phyloP scores from a whole-genome alignment of 2,113 vertebrate species.

The Lathamus discolor region DNA sequence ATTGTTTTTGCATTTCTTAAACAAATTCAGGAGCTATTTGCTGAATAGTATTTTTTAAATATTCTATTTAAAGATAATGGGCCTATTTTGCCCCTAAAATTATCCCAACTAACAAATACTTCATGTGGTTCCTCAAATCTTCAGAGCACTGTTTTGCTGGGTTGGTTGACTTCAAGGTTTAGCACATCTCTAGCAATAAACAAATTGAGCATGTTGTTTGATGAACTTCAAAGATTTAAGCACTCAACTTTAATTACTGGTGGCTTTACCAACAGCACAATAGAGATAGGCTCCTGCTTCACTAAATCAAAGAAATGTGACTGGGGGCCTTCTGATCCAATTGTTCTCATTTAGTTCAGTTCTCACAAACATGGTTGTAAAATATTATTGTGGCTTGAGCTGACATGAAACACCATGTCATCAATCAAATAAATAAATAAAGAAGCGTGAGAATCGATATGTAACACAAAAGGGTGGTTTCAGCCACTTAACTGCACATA shows the following conservation, averaged over 20 bases:
- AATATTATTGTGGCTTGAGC: conserved; percentile 67
- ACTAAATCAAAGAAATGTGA: conserved; percentile 77
- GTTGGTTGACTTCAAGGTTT: neutral
- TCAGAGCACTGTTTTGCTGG: neutral
- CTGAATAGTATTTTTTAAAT: neutral
- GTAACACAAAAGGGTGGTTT: conserved; percentile 24
- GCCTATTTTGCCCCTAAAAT: neutral
- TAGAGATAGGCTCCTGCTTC: conserved; percentile 65
- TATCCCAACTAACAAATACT: neutral
- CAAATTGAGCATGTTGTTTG: conserved; percentile 83
- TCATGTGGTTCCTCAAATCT: neutral
- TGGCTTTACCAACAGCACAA: conserved; percentile 79
- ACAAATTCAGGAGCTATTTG: neutral
- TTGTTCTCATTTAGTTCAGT: conserved; percentile 78
- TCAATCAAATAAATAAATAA: conserved; percentile 66
- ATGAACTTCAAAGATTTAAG: conserved; percentile 86
- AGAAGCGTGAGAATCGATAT: conserved; percentile 65
- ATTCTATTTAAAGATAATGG: neutral
- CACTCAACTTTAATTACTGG: conserved; percentile 86
- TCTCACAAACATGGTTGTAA: conserved; percentile 67
- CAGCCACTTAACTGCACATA: conserved; percentile 23
- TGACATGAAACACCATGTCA: conserved; percentile 58
- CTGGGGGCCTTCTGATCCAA: conserved; percentile 75
- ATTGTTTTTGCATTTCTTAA: neutral
- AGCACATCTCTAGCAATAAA: conserved; percentile 50